A percentile compares a stretch with the other conserved stretches of the same genome.
phyloP scores from a whole-genome alignment of 2,888 invertebrate genomes.

The Ophion obscuratus region DNA sequence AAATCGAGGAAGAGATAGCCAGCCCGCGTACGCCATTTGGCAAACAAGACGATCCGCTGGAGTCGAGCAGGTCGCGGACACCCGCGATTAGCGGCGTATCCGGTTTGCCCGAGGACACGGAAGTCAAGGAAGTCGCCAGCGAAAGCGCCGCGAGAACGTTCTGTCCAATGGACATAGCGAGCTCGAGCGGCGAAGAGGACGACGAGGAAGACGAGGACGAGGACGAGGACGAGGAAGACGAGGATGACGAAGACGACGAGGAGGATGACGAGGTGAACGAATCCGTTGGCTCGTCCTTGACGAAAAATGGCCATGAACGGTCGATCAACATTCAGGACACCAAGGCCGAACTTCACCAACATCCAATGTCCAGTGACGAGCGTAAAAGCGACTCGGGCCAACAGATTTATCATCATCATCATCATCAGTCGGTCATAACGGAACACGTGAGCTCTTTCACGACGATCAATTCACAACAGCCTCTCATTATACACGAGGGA shows the following conservation, averaged over 20 bases:
- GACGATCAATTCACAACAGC: slow-evolving; percentile 74
- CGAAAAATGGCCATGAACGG: slow-evolving; percentile 77
- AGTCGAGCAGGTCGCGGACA: slow-evolving; percentile 72
- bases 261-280: slow-evolving; percentile 72
- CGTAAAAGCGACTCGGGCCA: slow-evolving; percentile 69
- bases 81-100: slow-evolving; percentile 78
- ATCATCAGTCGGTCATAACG: slow-evolving; percentile 77
- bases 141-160: slow-evolving; percentile 76
- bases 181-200: slow-evolving; percentile 61
- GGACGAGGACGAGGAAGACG: slow-evolving; percentile 71
- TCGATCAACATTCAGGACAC: slow-evolving; percentile 69
- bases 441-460: slow-evolving; percentile 76
- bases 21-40: slow-evolving; percentile 77
- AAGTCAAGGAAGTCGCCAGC: slow-evolving; percentile 69
- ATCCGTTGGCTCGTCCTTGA: slow-evolving; percentile 63
- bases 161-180: slow-evolving; percentile 77
- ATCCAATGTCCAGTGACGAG: slow-evolving; percentile 29
- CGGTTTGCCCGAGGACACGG: slow-evolving; percentile 76
- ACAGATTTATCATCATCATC: slow-evolving; percentile 41
- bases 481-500: slow-evolving; percentile 72
- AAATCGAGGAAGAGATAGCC: slow-evolving; percentile 77
- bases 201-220: slow-evolving; percentile 68
- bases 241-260: slow-evolving; percentile 43
- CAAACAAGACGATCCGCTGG: slow-evolving; percentile 71
- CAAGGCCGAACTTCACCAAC: slow-evolving; percentile 55